These are phyloP conservation scores for Hemithea aestivaria DNA, from an alignment of 2,888 invertebrate genomes.

Conservation along the genomic window DNA sequence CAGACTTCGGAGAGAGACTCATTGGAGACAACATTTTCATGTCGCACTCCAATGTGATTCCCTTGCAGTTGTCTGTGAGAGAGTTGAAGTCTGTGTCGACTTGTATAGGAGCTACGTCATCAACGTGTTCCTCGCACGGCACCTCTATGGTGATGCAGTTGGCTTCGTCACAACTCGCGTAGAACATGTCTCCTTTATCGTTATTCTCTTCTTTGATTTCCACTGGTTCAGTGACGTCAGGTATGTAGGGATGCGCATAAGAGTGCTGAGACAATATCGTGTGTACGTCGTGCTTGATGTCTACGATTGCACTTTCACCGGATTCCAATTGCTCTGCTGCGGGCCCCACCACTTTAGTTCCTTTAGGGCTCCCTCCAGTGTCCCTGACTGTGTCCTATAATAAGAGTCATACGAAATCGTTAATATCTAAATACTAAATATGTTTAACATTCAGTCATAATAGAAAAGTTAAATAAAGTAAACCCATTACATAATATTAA, in stretches of 20 bases:
- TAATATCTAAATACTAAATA: too few relatives aligned
- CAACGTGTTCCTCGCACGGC: constrained; percentile 78
- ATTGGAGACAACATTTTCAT: constrained; percentile 71
- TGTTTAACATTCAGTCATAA: too few relatives aligned
- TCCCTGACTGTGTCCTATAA: constrained; percentile 58
- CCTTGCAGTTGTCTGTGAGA: constrained; percentile 45
- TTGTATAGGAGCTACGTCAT: constrained; percentile 45
- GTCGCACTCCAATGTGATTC: constrained; percentile 56
- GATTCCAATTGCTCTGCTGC: constrained; percentile 91
- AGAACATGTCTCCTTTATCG: constrained; percentile 81
- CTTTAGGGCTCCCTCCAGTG: constrained; percentile 63
- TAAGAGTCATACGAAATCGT: too few relatives aligned
- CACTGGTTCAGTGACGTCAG: constrained; percentile 35
- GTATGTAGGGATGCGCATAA: constrained; percentile 70
- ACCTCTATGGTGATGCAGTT: constrained; percentile 86
- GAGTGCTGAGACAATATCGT: constrained; percentile 74
- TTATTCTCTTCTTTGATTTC: constrained; percentile 50
- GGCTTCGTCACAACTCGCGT: constrained; percentile 85
- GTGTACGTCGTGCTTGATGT: constrained; percentile 64
- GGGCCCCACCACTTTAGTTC: constrained; percentile 91
- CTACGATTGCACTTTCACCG: constrained; percentile 81
- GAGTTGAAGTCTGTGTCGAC: constrained; percentile 52
- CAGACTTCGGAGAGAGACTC: constrained; percentile 55
- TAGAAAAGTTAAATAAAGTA: too few relatives aligned
- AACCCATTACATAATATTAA: too few relatives aligned